phyloP scores from a whole-genome alignment of 2,888 invertebrate species.

The Brachycybe producta region DNA sequence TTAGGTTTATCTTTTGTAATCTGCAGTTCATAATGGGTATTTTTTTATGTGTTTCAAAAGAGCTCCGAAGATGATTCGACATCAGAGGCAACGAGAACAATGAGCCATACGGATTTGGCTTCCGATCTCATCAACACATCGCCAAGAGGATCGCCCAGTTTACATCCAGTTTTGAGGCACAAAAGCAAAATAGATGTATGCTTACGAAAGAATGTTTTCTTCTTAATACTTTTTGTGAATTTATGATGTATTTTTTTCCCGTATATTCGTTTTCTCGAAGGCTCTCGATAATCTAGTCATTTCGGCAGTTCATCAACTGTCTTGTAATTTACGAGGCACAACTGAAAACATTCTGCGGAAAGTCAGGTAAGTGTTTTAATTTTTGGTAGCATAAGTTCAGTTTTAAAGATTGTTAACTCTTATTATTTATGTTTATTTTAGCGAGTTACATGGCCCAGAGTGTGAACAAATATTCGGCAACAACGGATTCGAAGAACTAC shows the following conservation, averaged over 20 bases:
- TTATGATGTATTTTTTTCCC: not conserved
- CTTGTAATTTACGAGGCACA: conserved; percentile 38
- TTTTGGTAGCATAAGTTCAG: not conserved
- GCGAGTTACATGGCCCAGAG: not conserved
- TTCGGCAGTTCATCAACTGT: conserved; percentile 41
- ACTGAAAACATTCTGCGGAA: conserved; percentile 38
- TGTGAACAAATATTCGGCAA: conserved; percentile 21
- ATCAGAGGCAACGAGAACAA: conserved; percentile 11
- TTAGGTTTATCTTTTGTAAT: not conserved
- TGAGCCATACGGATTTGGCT: conserved; percentile 12
- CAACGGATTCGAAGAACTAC: conserved; percentile 28
- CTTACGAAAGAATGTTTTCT: not conserved
- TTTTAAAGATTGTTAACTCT: not conserved
- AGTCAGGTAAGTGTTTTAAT: conserved; percentile 33
- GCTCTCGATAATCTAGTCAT: conserved; percentile 40
- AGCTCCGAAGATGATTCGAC: conserved; percentile 9
- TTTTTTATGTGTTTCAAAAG: not conserved
- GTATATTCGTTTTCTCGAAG: conserved; percentile 21
- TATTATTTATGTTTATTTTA: conserved; percentile 4
- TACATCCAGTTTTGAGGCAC: conserved; percentile 2
- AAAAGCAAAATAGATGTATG: conserved; percentile 12
- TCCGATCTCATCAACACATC: conserved; percentile 3
- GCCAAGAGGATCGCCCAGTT: conserved; percentile 7
- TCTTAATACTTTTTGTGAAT: not conserved
- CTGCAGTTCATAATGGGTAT: not conserved